Conservation (phyloP, 35 echinoderm and acorn worm species). For the Heliocidaris erythrogramma region DNA sequence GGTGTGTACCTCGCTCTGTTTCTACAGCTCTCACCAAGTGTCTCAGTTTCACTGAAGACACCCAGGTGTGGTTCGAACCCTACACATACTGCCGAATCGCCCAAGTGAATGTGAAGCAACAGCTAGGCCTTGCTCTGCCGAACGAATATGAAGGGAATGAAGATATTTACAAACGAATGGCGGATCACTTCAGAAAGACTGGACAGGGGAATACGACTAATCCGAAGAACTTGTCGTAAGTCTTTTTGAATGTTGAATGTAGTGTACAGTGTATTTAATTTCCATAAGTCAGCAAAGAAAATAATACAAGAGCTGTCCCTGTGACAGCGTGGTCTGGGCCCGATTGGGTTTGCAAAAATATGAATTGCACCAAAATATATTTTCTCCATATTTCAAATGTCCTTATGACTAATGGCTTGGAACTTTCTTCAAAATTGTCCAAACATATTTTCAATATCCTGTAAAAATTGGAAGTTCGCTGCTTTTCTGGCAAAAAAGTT, state of each 20-base stretch:
- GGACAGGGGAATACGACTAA: background rate
- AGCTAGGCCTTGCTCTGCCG: background rate
- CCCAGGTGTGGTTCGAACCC: conserved; percentile 19
- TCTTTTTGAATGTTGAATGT: background rate
- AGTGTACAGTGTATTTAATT: background rate
- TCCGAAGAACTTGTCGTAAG: background rate
- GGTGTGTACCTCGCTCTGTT: conserved; percentile 26
- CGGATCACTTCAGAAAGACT: background rate
- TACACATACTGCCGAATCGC: background rate
- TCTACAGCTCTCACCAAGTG: conserved; percentile 24
- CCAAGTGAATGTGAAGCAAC: background rate
- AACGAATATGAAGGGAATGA: conserved; percentile 36
- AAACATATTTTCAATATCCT: too few relatives aligned
- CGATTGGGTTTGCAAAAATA: background rate
- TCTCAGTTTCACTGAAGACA: conserved; percentile 1
- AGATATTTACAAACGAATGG: background rate
- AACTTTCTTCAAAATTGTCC: too few relatives aligned
- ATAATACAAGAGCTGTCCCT: background rate
- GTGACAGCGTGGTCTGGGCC: background rate
- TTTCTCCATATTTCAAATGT: too few relatives aligned
- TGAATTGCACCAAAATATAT: too few relatives aligned
- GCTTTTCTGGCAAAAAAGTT: too few relatives aligned
- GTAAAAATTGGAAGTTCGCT: too few relatives aligned
- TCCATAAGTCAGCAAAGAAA: background rate
- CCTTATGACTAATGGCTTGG: too few relatives aligned